Base-by-base conservation (phyloP, 2,888 invertebrate species). In the Luperina nickerlii region DNA sequence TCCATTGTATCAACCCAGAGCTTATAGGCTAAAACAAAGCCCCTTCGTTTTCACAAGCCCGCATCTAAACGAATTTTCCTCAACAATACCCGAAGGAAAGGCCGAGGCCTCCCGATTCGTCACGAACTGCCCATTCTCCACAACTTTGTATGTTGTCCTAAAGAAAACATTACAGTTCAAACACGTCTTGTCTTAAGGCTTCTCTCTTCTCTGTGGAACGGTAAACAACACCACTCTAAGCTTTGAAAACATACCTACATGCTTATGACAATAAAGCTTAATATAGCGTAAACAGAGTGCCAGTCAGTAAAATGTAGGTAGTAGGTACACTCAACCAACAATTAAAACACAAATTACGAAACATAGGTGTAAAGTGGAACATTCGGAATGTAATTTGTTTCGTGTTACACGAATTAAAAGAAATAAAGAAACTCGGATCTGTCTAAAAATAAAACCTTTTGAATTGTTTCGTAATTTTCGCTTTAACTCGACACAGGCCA, bases 11-110 rank as follows among this genome's bases (percentile, higher is more conserved):
- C 84, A 87, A 76, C 81, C 75, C 68, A 85, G 76, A 86, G 90
- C 90, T 89, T 87, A 90, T 69, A 76, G 90, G 88, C 88, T 89
- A 82, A 85, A 87, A 78, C 63, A 88, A 89, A 90, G 85, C 89
- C 76, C 63, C 67, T 76, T 73, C 78, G 80, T 84, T 89, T 81
- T 83, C 81, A 54, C 78, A 83, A 89, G 76, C 80, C 81, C 74
- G 73, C 84, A 85, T 85, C 81, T 86, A 89, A 90, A 86, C 80
- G 83, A 89, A 81, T 85, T 89, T 90, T 85, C 85, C 79, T 76
- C 83, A 81, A 85, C 72, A 71, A 80, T 76, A 74, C 79, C 75
- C 82, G 65, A 79, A 82, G 72, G 85, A 86, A 84, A 90, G 73
- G 81, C 86, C 81, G 77, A 80, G 69, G 79, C 63, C 54, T 81